Evolutionary conservation across 1,140 invertebrate genomes (phyloP).

Genomic region (Leguminivora glycinivorella): DNA sequence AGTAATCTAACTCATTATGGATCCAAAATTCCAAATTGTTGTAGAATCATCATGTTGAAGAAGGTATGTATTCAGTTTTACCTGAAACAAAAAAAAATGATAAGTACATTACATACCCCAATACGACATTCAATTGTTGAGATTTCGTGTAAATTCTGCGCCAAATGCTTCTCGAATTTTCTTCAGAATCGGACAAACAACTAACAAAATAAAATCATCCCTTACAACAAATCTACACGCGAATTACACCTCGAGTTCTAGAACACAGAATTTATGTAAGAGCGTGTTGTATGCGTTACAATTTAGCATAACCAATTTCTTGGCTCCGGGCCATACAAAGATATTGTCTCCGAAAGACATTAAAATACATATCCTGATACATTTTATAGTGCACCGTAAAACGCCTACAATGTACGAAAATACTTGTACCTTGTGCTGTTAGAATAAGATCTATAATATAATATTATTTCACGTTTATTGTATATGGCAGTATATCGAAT

Average conservation of each 20-base stretch:
- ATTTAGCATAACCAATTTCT: conserved; percentile 12
- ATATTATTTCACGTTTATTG: neutral
- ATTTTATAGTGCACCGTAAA: conserved; percentile 10
- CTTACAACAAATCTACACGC: too few species aligned
- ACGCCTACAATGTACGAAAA: neutral
- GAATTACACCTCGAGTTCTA: too few species aligned
- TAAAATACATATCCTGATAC: conserved; percentile 9
- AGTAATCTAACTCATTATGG: neutral
- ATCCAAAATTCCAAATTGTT: neutral
- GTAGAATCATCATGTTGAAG: neutral
- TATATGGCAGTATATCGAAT: neutral
- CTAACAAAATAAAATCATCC: too few species aligned
- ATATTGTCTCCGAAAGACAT: conserved; percentile 3
- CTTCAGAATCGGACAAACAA: too few species aligned
- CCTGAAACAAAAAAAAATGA: neutral
- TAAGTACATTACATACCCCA: too few species aligned
- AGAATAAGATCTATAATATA: neutral
- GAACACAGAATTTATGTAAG: neutral
- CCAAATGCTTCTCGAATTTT: too few species aligned
- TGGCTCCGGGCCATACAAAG: neutral
- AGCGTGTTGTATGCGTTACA: neutral
- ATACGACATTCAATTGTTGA: too few species aligned
- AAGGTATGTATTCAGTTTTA: neutral
- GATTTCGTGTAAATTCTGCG: too few species aligned
- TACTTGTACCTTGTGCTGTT: neutral